These are phyloP conservation scores for Nephila pilipes DNA, from an alignment of 1,140 invertebrate species.

Conservation along the genomic window DNA sequence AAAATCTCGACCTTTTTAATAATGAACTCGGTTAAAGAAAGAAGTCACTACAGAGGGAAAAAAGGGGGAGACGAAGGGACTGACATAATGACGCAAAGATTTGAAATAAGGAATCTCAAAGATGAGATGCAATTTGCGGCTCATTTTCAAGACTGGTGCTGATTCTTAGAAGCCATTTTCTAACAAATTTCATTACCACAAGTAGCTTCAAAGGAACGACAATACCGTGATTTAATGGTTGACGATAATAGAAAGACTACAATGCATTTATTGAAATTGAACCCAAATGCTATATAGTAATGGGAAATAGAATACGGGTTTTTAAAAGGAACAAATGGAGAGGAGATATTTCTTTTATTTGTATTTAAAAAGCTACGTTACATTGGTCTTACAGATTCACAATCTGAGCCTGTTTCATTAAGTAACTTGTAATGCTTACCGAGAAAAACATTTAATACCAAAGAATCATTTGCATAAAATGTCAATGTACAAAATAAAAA, in stretches of 20 bases:
- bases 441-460: background rate
- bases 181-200: conserved; percentile 14
- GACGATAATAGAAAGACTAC: background rate
- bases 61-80: background rate
- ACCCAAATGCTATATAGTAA: background rate
- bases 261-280: conserved; percentile 2
- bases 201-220: conserved; percentile 8
- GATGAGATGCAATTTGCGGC: background rate
- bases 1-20: conserved; percentile 1
- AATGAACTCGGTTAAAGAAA: conserved; percentile 11
- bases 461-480: no score
- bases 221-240: background rate
- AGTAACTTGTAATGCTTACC: background rate
- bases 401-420: background rate
- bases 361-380: background rate
- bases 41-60: background rate
- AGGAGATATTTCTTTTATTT: background rate
- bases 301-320: background rate
- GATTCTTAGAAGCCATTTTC: background rate
- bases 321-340: background rate
- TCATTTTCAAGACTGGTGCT: background rate
- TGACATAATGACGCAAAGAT: background rate
- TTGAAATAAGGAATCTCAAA: background rate
- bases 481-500: no score
- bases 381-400: background rate